Percentiles rank a stretch among this genome's conserved stretches.
phyloP scores from a whole-genome alignment of 2,888 invertebrate genomes.

The Eupithecia inturbata region DNA sequence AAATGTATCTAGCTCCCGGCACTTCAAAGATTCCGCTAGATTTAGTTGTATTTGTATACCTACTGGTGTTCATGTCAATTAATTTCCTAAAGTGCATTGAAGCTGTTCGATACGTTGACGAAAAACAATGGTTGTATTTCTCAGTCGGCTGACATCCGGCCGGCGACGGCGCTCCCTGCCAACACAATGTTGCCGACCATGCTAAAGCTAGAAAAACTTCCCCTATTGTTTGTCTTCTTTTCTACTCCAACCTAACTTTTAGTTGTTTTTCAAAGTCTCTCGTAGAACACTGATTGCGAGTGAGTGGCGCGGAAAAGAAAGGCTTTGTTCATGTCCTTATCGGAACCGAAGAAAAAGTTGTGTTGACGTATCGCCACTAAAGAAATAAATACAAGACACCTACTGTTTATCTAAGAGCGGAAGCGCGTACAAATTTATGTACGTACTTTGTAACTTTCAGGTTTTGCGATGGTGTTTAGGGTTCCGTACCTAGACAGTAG shows the following conservation, averaged over 20 bases:
- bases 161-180: constrained; percentile 58
- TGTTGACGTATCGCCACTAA: constrained; percentile 29
- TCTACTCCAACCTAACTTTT: constrained; percentile 65
- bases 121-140: constrained; percentile 73
- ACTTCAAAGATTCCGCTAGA: constrained; percentile 66
- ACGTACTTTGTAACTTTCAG: constrained; percentile 3
- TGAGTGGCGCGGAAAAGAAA: constrained; percentile 50
- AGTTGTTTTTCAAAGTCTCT: constrained; percentile 64
- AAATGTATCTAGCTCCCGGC: constrained; percentile 71
- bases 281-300: constrained; percentile 54
- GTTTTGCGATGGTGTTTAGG: constrained; percentile 27
- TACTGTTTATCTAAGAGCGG: background rate
- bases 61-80: constrained; percentile 69
- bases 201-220: constrained; percentile 72
- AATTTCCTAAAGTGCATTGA: constrained; percentile 77
- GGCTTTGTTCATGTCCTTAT: constrained; percentile 38
- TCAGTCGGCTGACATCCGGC: constrained; percentile 63
- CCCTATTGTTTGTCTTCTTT: constrained; percentile 66
- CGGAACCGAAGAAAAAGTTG: constrained; percentile 32
- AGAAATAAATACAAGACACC: constrained; percentile 13
- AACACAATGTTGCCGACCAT: constrained; percentile 68
- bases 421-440: constrained; percentile 9
- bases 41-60: constrained; percentile 61
- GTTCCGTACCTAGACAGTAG: constrained; percentile 28
- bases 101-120: constrained; percentile 64